Evolutionary conservation across 2,797 vertebrate species (phyloP).

Genomic region (Botia kubotai): DNA sequence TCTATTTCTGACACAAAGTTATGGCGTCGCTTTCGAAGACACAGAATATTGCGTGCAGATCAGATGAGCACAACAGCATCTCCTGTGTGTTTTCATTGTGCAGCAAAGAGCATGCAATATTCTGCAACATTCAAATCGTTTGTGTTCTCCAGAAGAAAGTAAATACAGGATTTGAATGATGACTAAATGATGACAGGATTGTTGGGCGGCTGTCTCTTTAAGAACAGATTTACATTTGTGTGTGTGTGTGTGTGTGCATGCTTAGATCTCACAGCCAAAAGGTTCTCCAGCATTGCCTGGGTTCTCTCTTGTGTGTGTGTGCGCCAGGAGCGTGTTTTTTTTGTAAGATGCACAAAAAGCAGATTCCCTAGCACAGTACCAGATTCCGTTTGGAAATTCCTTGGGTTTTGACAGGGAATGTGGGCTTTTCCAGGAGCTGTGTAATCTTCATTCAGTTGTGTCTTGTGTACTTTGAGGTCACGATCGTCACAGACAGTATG

Average conservation of each 20-base stretch:
- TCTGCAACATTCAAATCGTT: too few species aligned
- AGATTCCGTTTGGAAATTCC: constrained; percentile 40
- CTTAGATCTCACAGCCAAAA: constrained; percentile 10
- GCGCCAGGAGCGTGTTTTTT: not conserved
- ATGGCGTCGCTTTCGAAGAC: too few species aligned
- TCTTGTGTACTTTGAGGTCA: constrained; percentile 12
- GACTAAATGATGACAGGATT: constrained; percentile 17
- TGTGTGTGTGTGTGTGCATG: constrained; percentile 10
- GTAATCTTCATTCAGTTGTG: not conserved
- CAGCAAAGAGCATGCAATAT: not conserved
- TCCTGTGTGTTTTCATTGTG: not conserved
- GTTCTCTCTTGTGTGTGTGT: not conserved
- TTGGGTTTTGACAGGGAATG: constrained; percentile 17
- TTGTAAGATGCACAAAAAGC: not conserved
- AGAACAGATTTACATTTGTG: not conserved
- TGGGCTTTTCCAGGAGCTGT: not conserved
- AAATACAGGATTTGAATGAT: not conserved
- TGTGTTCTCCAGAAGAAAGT: too few species aligned
- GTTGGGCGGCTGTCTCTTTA: constrained; percentile 6
- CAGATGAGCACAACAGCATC: not conserved
- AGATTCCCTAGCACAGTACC: constrained; percentile 16
- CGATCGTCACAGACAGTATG: not conserved
- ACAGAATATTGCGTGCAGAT: not conserved
- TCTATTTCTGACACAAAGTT: not conserved
- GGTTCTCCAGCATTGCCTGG: too few species aligned